Evolutionary conservation across 2,113 vertebrate genomes (phyloP).

Genomic region (Neolamprologus ventralis): DNA sequence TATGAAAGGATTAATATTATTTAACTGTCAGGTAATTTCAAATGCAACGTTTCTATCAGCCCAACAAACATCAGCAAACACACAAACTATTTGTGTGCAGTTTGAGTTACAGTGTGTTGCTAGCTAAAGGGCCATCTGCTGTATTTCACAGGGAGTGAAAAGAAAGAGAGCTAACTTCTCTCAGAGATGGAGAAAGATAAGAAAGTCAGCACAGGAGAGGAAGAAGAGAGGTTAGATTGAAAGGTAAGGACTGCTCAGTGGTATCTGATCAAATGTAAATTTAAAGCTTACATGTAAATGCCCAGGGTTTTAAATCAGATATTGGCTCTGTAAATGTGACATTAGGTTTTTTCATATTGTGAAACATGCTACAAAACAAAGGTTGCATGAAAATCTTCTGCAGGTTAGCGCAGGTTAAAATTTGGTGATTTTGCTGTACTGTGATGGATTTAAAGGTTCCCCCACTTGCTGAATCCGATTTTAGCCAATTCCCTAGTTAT

Average conservation of each 20-base stretch:
- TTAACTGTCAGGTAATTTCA: neutral
- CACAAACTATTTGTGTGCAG: neutral
- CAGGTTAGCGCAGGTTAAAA: neutral
- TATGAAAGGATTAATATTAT: neutral
- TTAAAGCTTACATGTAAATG: neutral
- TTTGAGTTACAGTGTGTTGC: neutral
- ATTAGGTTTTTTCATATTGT: neutral
- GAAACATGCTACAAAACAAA: neutral
- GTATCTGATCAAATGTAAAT: neutral
- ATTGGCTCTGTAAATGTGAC: neutral
- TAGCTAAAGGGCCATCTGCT: neutral
- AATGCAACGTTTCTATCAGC: neutral
- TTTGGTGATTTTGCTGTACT: neutral
- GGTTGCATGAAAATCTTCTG: neutral
- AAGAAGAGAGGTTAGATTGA: neutral
- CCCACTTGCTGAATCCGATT: neutral
- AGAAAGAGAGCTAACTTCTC: neutral
- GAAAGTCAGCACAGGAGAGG: neutral
- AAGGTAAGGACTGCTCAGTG: neutral
- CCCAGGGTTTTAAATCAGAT: neutral
- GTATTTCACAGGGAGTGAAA: neutral
- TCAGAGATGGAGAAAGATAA: neutral
- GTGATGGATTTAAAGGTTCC: neutral
- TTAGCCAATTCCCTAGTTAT: neutral
- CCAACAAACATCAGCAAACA: neutral